Evolutionary conservation across 2,888 invertebrate species (phyloP).

Genomic region (Noctua fimbriata): DNA sequence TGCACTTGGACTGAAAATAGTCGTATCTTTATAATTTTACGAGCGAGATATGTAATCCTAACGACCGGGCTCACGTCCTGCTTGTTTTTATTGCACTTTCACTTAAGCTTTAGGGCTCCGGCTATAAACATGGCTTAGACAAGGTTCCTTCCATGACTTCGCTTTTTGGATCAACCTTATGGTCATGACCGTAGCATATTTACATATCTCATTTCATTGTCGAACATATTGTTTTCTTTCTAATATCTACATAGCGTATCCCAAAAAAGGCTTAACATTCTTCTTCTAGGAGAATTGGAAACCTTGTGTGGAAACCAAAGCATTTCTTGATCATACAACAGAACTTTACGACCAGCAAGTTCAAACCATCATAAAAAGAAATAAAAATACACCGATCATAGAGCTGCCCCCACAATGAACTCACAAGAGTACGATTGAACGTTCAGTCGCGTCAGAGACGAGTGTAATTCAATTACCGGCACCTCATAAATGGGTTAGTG

Average conservation of each 20-base stretch:
- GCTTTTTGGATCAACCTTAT: background rate
- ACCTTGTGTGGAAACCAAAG: background rate
- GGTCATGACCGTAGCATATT: background rate
- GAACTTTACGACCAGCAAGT: constrained; percentile 17
- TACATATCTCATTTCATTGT: background rate
- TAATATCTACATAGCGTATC: background rate
- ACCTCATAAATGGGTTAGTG: constrained; percentile 84
- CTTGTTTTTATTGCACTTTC: constrained; percentile 56
- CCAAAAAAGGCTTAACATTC: background rate
- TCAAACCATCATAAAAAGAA: constrained; percentile 4
- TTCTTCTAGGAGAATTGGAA: background rate
- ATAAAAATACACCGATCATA: constrained; percentile 34
- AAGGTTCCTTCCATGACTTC: background rate
- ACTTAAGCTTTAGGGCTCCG: constrained; percentile 42
- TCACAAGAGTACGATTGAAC: constrained; percentile 55
- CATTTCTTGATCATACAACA: constrained; percentile 9
- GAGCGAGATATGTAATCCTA: constrained; percentile 48
- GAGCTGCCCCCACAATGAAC: constrained; percentile 46
- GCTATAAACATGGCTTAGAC: constrained; percentile 31
- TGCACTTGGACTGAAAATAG: constrained; percentile 43
- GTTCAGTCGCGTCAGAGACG: constrained; percentile 69
- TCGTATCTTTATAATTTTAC: constrained; percentile 49
- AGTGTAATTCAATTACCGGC: constrained; percentile 83
- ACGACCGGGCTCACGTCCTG: constrained; percentile 43
- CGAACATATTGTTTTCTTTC: background rate